phyloP scores from a whole-genome alignment of 2,797 vertebrate genomes.

The Meriones psammophilus region DNA sequence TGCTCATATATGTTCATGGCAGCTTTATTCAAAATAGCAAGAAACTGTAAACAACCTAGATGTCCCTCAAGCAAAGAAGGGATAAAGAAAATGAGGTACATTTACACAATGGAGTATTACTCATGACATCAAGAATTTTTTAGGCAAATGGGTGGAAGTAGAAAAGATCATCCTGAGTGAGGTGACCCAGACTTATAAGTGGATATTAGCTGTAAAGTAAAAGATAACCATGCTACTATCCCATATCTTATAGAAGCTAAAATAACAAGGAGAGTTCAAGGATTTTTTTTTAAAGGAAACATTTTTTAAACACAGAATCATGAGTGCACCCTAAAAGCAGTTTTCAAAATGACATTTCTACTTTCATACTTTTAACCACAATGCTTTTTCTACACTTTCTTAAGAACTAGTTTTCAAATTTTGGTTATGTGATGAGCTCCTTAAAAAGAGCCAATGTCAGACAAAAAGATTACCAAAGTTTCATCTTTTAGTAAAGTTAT shows the following conservation, averaged over 20 bases:
- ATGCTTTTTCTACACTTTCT: neutral
- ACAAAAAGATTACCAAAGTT: neutral
- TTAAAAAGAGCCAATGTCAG: neutral
- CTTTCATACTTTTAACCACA: slow-evolving; percentile 10
- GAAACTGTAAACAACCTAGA: neutral
- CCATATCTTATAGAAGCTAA: neutral
- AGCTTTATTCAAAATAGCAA: neutral
- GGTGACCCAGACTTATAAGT: neutral
- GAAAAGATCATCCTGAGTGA: neutral
- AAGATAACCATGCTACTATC: neutral
- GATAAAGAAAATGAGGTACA: neutral
- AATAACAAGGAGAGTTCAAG: neutral
- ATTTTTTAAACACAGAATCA: slow-evolving; percentile 1
- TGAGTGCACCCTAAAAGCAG: neutral
- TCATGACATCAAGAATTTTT: neutral
- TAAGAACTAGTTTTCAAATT: slow-evolving; percentile 4
- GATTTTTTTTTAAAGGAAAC: neutral
- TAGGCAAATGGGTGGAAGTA: neutral
- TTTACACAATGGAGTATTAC: neutral
- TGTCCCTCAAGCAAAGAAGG: neutral
- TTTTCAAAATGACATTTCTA: neutral
- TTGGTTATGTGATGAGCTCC: neutral
- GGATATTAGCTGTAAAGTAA: neutral
- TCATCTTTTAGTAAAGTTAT: neutral
- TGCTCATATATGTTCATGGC: neutral